Conservation (phyloP, 2,797 vertebrate species). For the Chiloscyllium punctatum region DNA sequence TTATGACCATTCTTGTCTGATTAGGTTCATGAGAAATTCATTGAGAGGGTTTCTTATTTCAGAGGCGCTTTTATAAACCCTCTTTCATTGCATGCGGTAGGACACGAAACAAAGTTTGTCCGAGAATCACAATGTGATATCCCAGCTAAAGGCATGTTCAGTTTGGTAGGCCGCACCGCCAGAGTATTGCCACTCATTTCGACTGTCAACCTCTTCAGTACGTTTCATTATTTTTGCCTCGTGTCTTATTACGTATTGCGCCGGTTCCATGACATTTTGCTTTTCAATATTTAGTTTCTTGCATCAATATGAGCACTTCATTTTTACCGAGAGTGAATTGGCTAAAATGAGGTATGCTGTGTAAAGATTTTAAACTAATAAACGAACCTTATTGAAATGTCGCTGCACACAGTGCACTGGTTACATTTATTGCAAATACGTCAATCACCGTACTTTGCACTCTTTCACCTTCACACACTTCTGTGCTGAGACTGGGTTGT, state of each 20-base stretch:
- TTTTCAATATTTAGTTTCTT: neutral
- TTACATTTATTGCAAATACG: neutral
- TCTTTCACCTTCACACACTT: neutral
- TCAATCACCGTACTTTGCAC: neutral
- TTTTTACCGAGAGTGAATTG: neutral
- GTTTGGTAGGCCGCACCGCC: neutral
- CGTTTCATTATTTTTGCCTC: neutral
- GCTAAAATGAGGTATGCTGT: too few species aligned
- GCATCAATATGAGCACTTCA: neutral
- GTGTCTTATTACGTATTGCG: neutral
- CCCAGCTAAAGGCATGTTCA: neutral
- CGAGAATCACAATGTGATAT: neutral
- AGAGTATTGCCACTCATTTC: neutral
- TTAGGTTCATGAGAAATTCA: neutral
- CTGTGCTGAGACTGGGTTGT: neutral
- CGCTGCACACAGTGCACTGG: neutral
- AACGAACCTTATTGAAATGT: neutral
- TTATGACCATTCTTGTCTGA: neutral
- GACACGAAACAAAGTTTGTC: neutral
- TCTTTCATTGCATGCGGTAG: neutral
- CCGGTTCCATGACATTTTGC: neutral
- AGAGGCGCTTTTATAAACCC: neutral
- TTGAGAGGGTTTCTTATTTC: neutral
- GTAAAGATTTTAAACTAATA: neutral
- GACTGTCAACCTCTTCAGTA: neutral